Evolutionary conservation across 2,888 invertebrate species (phyloP), one percentile per base, ranked within the genome.

Genomic region (Melipona bicolor): DNA sequence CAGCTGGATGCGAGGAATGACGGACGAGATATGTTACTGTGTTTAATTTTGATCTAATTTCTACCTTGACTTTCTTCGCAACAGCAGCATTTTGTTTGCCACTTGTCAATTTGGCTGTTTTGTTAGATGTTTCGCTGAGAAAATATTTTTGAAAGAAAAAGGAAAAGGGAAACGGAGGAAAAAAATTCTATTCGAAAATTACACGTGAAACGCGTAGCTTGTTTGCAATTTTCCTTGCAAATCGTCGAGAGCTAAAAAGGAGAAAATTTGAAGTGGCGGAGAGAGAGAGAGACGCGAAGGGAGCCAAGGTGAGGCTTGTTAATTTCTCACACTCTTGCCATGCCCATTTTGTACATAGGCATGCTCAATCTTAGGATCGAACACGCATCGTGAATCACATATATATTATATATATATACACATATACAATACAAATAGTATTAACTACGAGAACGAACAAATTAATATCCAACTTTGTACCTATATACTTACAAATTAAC

Each of bases 391-490:
- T 91, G 87, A 88, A 87, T 90, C 89, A 90, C 87, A 83, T 79
- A 89, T 81, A 89, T 77, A 87, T 83, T 83, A 89, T 77, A 87
- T 77, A 87, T 77, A 87, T 83, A 88, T 70, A 84, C 77, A 86
- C 85, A 73, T 77, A 85, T 85, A 81, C 74, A 85, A 43, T 74
- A 81, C 54, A 78, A 85, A 79, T 79, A 89, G 87, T 87, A 77
- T 89, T 83, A 86, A 84, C 71, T 85, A 89, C 75, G 81, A 73
- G 84, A 83, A 84, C 81, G 83, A 89, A 91, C 87, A 90, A 92
- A 93, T 92, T 92, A 93, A 92, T 92, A 93, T 93, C 91, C 90
- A 91, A 93, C 93, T 94, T 94, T 93, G 93, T 94, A 94, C 93
- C 92, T 94, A 93, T 93, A 92, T 90, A 92, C 90, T 92, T 88